These are phyloP conservation scores for Bubo bubo DNA, from an alignment of 2,113 vertebrate genomes.

Conservation along the genomic window DNA sequence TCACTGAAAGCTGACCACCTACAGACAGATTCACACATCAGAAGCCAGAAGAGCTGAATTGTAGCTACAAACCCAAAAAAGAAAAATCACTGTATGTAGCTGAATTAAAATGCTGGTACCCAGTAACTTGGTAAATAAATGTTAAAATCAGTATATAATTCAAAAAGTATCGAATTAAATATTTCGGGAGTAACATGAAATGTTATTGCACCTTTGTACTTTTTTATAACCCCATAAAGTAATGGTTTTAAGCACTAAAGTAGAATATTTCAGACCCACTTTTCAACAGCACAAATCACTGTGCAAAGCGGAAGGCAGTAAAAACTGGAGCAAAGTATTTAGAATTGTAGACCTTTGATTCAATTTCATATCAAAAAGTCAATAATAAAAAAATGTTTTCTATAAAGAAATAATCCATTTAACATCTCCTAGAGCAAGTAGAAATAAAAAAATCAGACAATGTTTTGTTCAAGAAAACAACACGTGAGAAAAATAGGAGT, in stretches of 20 bases:
- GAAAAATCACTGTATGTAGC: slow-evolving; percentile 17
- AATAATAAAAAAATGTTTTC: not conserved
- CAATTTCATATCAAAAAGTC: not conserved
- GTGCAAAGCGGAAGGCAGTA: not conserved
- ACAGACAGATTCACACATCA: slow-evolving; percentile 52
- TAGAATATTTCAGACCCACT: not conserved
- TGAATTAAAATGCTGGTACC: slow-evolving; percentile 5
- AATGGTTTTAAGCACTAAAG: not conserved
- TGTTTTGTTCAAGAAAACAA: not conserved
- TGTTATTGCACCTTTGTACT: not conserved
- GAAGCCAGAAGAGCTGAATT: slow-evolving; percentile 41
- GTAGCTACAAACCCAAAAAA: slow-evolving; percentile 31
- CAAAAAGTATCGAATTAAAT: not conserved
- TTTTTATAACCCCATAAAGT: not conserved
- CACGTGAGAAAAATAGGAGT: not conserved
- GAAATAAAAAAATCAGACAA: not conserved
- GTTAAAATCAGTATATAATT: not conserved
- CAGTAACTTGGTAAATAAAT: not conserved
- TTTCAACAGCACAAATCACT: not conserved
- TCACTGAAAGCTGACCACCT: slow-evolving; percentile 49
- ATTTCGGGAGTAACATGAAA: not conserved
- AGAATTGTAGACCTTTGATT: not conserved
- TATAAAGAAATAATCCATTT: not conserved
- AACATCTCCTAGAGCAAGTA: not conserved
- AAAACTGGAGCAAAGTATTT: not conserved